Conservation (phyloP, 30 jellyfish, hydroid and myxozoan species). For the Mastigias papua region DNA sequence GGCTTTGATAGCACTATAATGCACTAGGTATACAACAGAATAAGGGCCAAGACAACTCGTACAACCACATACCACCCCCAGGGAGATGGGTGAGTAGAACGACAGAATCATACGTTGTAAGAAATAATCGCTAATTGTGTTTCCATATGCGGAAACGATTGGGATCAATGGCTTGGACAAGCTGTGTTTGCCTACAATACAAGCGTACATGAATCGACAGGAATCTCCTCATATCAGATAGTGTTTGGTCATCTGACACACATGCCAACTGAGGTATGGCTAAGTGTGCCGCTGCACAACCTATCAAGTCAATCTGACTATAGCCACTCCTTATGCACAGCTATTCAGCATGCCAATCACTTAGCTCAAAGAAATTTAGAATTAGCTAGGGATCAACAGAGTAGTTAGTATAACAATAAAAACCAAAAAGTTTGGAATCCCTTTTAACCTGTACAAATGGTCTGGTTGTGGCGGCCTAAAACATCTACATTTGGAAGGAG, state of each 20-base stretch:
- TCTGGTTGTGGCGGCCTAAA: constrained; percentile 36
- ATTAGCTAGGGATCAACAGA: constrained; percentile 19
- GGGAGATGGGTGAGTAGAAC: constrained; percentile 34
- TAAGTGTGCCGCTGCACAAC: constrained; percentile 14
- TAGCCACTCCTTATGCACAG: constrained; percentile 18
- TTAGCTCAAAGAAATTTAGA: constrained; percentile 16
- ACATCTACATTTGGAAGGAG: constrained; percentile 1
- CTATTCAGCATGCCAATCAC: constrained; percentile 28
- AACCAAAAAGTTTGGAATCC: not conserved
- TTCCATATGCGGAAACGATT: constrained; percentile 1
- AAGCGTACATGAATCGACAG: constrained; percentile 49
- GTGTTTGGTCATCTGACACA: constrained; percentile 53
- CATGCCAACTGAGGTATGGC: constrained; percentile 20
- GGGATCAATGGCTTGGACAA: constrained; percentile 21
- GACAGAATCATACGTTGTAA: constrained; percentile 33
- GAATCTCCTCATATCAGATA: constrained; percentile 27
- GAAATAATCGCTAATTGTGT: constrained; percentile 15
- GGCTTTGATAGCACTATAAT: constrained; percentile 13
- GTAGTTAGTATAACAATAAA: constrained; percentile 6
- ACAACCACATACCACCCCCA: constrained; percentile 46
- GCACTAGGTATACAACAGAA: constrained; percentile 6
- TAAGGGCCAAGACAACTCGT: constrained; percentile 18
- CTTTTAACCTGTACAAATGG: constrained; percentile 7
- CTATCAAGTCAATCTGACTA: constrained; percentile 42
- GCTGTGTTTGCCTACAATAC: constrained; percentile 64